Evolutionary conservation across 2,888 invertebrate species (phyloP), one percentile per base, ranked within the genome.

Genomic region (Digitonthophagus gazella): DNA sequence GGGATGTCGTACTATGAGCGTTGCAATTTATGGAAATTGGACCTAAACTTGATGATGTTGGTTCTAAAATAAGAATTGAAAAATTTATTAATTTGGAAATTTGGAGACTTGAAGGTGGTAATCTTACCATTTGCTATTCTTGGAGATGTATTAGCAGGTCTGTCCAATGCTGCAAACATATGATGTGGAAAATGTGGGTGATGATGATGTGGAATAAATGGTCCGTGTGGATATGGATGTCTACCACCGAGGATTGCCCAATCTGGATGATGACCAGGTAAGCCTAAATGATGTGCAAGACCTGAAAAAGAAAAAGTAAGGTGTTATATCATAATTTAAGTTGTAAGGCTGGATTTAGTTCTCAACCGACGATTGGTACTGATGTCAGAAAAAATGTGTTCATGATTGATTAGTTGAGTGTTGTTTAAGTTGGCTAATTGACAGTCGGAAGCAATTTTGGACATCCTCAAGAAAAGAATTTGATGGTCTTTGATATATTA

Each of bases 1-100:
- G 91, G 73, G 90, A 90, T 16, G 90, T 90, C 58, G 90, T 91
- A 80, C 90, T 91, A 78, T 91, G 90, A 44, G 90, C 89, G 76
- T 83, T 86, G 84, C 83, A 83, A 75, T 81, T 83, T 68, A 84
- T 82, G 65, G 82, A 81, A 69, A 83, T 83, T 71, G 83, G 84
- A 18, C 83, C 83, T 65, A 84, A 71, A 1, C 82, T 80, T 57
- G 81, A 79, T 44, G 82, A 81, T 16, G 81, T 79, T 15, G 82
- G 80, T 73, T 83, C 83, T 83, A 76, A 18, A 79, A 73, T 56
- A 58, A 8, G 11, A 58, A 18, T 15, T 16, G 11, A 11, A 15
- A 58, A 58, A 58, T 58, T 16, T 5, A 58, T 2, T 22, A 6
- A 22, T n/a, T n/a, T n/a, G n/a, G n/a, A n/a, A n/a, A n/a, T n/a